Evolutionary conservation across 2,888 invertebrate species (phyloP).

Genomic region (Theristus sp.): DNA sequence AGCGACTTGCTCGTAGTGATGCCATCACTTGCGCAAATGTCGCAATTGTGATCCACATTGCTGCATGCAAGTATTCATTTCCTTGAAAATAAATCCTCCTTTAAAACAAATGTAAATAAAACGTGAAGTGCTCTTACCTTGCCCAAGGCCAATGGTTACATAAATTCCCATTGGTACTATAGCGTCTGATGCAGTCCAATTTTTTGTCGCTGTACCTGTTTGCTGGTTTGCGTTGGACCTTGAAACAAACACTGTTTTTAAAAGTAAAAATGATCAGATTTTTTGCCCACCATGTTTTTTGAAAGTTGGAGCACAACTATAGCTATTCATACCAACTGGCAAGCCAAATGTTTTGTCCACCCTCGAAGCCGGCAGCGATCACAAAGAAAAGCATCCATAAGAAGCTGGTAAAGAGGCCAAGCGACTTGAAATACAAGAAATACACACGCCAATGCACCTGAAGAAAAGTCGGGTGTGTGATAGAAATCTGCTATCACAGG

Average conservation of each 20-base stretch:
- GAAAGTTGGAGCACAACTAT: too few species aligned
- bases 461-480: too few species aligned
- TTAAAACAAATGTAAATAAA: not conserved
- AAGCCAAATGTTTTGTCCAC: not conserved
- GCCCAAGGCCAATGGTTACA: not conserved
- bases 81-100: not conserved
- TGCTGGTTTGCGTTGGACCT: not conserved
- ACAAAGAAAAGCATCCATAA: not conserved
- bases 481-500: too few species aligned
- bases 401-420: not conserved
- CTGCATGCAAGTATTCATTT: not conserved
- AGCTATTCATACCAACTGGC: not conserved
- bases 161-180: not conserved
- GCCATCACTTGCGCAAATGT: not conserved
- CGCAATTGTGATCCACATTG: not conserved
- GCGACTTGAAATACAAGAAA: not conserved
- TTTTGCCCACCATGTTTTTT: too few species aligned
- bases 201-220: not conserved
- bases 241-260: not conserved
- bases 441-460: not conserved
- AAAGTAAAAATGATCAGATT: too few species aligned
- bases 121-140: not conserved
- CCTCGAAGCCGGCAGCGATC: not conserved
- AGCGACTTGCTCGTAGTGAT: not conserved
- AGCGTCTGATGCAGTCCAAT: not conserved